Evolutionary conservation across 2,113 vertebrate genomes (phyloP).

Genomic region (Nestor notabilis): DNA sequence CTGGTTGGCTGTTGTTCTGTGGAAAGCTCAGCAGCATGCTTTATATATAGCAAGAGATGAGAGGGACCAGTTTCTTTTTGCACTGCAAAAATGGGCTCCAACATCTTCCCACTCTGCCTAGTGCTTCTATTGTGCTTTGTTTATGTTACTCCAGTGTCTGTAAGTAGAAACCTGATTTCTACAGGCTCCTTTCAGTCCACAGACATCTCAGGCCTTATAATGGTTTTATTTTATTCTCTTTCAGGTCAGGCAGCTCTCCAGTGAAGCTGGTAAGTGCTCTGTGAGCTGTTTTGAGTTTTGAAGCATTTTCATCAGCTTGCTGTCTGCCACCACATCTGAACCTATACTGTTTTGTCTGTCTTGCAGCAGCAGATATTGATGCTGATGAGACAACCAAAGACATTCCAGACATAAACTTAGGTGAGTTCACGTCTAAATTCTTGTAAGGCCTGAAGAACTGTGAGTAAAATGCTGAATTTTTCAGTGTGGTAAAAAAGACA

Average conservation of each 20-base stretch:
- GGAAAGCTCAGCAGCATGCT: background rate
- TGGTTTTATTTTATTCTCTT: constrained; percentile 27
- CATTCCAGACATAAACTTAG: constrained; percentile 76
- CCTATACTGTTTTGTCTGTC: background rate
- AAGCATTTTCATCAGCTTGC: background rate
- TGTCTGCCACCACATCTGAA: background rate
- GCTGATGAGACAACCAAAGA: constrained; percentile 56
- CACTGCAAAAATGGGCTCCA: constrained; percentile 21
- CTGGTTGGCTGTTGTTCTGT: background rate
- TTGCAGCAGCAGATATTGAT: constrained; percentile 9
- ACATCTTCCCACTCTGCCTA: background rate
- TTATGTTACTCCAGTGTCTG: background rate
- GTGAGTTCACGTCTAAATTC: constrained; percentile 52
- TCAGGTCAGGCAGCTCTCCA: constrained; percentile 33
- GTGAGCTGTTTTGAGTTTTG: background rate
- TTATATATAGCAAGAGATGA: constrained; percentile 33
- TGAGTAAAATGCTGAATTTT: background rate
- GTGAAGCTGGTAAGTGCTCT: constrained; percentile 59
- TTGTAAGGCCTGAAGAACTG: background rate
- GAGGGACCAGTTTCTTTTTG: background rate
- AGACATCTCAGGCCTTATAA: background rate
- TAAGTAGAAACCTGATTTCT: constrained; percentile 1
- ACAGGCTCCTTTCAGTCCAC: background rate
- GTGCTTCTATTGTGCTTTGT: background rate
- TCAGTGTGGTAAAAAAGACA: background rate